Evolutionary conservation across 2,113 vertebrate species (phyloP).

Genomic region (Elaphurus davidianus): DNA sequence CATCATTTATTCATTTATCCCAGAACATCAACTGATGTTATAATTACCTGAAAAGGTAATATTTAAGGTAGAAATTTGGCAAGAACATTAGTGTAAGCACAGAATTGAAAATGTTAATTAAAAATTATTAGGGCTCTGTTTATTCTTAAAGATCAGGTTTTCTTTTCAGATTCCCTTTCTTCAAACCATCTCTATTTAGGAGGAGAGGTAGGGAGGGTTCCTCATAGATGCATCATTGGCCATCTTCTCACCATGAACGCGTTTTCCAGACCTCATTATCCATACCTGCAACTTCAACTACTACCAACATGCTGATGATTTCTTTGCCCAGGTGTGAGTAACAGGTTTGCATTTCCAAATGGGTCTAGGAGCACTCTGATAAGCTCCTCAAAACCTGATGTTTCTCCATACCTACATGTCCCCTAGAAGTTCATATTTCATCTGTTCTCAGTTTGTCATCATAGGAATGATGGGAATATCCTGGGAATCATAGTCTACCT

Average conservation of each 20-base stretch:
- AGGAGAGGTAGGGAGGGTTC: not conserved
- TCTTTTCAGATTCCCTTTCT: not conserved
- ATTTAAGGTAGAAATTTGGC: not conserved
- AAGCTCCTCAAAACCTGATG: not conserved
- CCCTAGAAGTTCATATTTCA: not conserved
- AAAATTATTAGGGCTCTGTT: not conserved
- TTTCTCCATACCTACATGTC: not conserved
- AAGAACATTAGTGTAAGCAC: not conserved
- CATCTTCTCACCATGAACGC: not conserved
- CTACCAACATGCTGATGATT: not conserved
- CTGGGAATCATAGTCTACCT: not conserved
- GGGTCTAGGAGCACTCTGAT: not conserved
- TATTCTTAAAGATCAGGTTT: not conserved
- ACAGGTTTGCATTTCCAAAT: not conserved
- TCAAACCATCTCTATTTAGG: not conserved
- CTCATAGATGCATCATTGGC: not conserved
- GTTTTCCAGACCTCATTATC: not conserved
- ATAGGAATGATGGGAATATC: not conserved
- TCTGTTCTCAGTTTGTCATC: not conserved
- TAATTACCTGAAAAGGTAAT: not conserved
- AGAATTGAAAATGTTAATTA: slow-evolving; percentile 7
- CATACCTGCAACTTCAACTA: not conserved
- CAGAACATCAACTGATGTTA: not conserved
- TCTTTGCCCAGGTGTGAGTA: not conserved
- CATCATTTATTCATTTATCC: slow-evolving; percentile 9